Evolutionary conservation across 2,797 vertebrate genomes (phyloP), one percentile per base, ranked within the genome.

Genomic region (Anolis apletophallus): DNA sequence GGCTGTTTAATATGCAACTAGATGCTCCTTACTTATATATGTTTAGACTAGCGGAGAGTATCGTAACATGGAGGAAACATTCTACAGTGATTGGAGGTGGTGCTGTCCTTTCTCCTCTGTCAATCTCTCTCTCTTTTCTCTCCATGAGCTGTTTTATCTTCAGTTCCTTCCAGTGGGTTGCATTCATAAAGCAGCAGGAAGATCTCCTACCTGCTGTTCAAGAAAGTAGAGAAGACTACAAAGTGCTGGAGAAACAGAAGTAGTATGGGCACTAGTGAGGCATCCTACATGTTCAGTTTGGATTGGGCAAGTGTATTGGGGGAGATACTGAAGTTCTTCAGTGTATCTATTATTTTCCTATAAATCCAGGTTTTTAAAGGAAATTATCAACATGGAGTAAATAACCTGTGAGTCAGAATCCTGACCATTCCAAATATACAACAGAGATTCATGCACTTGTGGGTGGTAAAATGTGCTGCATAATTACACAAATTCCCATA

Each of bases 111-210:
- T 40, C 40, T 40, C 5, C 40, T 40, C 40, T 40, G 40, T 40
- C 40, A 40, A 40, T 71, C 64, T 71, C 67, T 85, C 67, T 85
- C 67, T n/a, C 46, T 68, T n/a, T 68, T 55, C 19, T 19, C 64
- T 72, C 67, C 46, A 67, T 46, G 71, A 75, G 34, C 79, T 86
- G 64, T 81, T 86, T 86, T 86, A 81, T 81, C 77, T 80, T 86
- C 50, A 75, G 71, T 67, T 67, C 12, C 32, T 64, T 85, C 76
- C 32, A 82, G 69, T 71, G 3, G 21, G 71, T 67, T 75, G 85
- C 61, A n/a, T 17, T 72, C 79, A 75, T n/a, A 75, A 81, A 81
- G 71, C 72, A 82, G 29, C 73, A 76, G 72, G 46, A 32, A 34
- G 14, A 4, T 68, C 72, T 67, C 61, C 57, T 82, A 61, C 50